These are phyloP conservation scores for Poecilia gillii DNA, from an alignment of 2,797 vertebrate genomes.

Conservation along the genomic window DNA sequence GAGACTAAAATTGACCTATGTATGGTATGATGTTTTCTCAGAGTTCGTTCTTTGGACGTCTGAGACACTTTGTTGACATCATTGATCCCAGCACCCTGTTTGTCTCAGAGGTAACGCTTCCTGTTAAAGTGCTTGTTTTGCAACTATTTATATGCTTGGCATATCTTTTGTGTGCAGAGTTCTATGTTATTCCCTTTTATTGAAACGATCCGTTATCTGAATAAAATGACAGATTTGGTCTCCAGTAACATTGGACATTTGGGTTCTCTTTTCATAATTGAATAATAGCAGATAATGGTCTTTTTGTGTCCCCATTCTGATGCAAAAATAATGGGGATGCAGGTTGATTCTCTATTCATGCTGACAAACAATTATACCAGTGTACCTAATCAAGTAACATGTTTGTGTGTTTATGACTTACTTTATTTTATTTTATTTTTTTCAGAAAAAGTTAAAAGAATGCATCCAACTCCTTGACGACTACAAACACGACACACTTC, in stretches of 20 bases:
- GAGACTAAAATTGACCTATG: conserved; percentile 9
- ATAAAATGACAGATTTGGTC: neutral
- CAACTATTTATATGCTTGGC: neutral
- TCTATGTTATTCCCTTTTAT: neutral
- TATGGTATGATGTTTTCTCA: conserved; percentile 57
- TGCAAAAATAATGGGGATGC: too few species aligned
- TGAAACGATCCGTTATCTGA: neutral
- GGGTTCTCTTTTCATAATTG: neutral
- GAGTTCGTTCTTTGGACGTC: conserved; percentile 90
- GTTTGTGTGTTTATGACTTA: neutral
- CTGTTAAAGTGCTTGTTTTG: neutral
- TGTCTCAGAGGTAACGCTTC: conserved; percentile 88
- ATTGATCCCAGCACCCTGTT: conserved; percentile 93
- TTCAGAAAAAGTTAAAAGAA: conserved; percentile 86
- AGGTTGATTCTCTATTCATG: neutral
- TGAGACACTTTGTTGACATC: conserved; percentile 92
- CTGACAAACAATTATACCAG: neutral
- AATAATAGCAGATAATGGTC: neutral
- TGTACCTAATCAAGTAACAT: neutral
- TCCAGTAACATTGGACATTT: neutral
- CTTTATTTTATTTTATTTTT: neutral
- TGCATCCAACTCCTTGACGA: conserved; percentile 91
- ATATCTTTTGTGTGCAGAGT: neutral
- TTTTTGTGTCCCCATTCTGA: neutral
- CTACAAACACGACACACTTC: conserved; percentile 87